Conservation (phyloP, 2,113 vertebrate genomes). For the Dipodomys merriami region DNA sequence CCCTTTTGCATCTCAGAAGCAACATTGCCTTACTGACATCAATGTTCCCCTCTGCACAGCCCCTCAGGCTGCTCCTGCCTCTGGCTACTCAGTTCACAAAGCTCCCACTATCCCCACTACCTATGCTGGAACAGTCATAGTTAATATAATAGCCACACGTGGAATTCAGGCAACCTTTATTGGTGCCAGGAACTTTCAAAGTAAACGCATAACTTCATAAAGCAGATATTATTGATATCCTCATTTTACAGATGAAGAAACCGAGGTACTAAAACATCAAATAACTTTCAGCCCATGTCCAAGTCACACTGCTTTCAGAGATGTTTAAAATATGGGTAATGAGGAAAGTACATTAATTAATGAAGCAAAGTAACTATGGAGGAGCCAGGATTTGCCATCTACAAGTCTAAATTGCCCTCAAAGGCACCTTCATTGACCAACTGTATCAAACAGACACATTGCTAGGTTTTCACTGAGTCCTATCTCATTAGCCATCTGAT, state of each 20-base stretch:
- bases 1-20: background rate
- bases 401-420: background rate
- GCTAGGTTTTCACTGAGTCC: background rate
- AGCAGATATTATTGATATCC: background rate
- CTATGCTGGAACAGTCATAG: background rate
- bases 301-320: background rate
- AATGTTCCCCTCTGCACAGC: background rate
- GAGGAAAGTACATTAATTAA: background rate
- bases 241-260: slow-evolving; percentile 50
- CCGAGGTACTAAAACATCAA: background rate
- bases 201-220: background rate
- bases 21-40: background rate
- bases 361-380: background rate
- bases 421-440: background rate
- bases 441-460: background rate
- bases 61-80: background rate
- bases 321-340: background rate
- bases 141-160: background rate
- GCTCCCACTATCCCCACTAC: background rate
- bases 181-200: background rate
- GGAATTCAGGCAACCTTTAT: background rate
- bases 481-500: background rate
- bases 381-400: background rate
- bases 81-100: background rate
- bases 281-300: background rate